Evolutionary conservation across 2,113 vertebrate genomes (phyloP).

Genomic region (Brachypteracias leptosomus): DNA sequence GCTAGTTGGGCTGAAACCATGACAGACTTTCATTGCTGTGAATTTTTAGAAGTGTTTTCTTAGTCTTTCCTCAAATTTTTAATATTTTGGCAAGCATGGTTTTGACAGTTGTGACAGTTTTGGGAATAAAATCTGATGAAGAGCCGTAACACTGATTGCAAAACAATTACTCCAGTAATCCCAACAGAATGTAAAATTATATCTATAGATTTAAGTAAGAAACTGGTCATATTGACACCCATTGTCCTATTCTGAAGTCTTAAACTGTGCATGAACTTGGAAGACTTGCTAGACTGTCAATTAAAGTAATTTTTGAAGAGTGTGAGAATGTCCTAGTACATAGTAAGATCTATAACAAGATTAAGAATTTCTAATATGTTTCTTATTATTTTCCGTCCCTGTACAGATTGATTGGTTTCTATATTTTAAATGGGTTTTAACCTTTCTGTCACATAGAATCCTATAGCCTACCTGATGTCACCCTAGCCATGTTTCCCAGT

Average conservation of each 20-base stretch:
- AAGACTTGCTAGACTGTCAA: not conserved
- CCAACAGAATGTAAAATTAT: not conserved
- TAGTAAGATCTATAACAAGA: fast-evolving
- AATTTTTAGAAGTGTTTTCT: not conserved
- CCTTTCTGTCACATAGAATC: not conserved
- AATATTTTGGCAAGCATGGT: not conserved
- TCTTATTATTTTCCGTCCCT: not conserved
- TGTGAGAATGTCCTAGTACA: not conserved
- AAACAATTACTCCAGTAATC: not conserved
- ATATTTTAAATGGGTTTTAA: not conserved
- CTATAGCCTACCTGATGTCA: not conserved
- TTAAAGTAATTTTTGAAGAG: not conserved
- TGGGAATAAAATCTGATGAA: not conserved
- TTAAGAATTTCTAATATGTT: not conserved
- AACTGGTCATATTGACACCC: not conserved
- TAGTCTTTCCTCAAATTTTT: not conserved
- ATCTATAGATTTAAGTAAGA: not conserved
- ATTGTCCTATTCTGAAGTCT: not conserved
- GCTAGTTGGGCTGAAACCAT: not conserved
- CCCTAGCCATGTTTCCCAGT: not conserved
- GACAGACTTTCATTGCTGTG: not conserved
- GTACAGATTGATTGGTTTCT: not conserved
- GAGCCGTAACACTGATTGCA: not conserved
- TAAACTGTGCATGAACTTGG: not conserved
- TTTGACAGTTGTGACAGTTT: not conserved